Percentiles rank a stretch among this genome's conserved stretches.
phyloP scores from a whole-genome alignment of 2,888 invertebrate species.

The Pterobdella sp. region DNA sequence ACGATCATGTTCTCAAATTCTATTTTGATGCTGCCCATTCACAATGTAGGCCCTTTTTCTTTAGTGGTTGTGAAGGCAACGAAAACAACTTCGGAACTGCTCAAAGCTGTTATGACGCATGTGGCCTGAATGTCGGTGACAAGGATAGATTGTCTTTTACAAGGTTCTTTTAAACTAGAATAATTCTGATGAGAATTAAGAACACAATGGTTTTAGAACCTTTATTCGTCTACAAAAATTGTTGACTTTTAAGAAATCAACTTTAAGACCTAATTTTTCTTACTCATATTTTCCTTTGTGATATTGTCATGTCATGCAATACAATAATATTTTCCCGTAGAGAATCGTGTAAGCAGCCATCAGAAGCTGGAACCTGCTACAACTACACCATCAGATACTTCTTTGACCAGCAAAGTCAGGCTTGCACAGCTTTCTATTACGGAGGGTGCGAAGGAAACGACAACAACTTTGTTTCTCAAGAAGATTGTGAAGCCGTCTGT shows the following conservation, averaged over 20 bases:
- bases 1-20: constrained; percentile 55
- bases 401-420: constrained; percentile 17
- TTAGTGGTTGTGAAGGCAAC: constrained; percentile 84
- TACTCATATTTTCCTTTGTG: background rate
- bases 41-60: constrained; percentile 60
- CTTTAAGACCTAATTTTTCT: too few species aligned
- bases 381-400: constrained; percentile 22
- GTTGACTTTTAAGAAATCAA: too few species aligned
- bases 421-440: constrained; percentile 62
- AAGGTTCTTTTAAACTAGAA: background rate
- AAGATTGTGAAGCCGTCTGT: constrained; percentile 33
- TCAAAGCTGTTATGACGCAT: constrained; percentile 33
- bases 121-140: constrained; percentile 18
- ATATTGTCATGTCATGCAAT: too few species aligned
- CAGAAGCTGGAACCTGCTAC: constrained; percentile 21
- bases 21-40: constrained; percentile 70
- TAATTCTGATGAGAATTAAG: too few species aligned
- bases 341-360: constrained; percentile 22
- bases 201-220: too few species aligned
- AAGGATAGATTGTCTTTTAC: constrained; percentile 18
- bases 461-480: constrained; percentile 68
- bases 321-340: too few species aligned
- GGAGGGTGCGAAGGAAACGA: constrained; percentile 85
- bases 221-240: too few species aligned
- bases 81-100: constrained; percentile 71